Evolutionary conservation across 1,140 invertebrate species (phyloP).

Genomic region (Ips typographus): DNA sequence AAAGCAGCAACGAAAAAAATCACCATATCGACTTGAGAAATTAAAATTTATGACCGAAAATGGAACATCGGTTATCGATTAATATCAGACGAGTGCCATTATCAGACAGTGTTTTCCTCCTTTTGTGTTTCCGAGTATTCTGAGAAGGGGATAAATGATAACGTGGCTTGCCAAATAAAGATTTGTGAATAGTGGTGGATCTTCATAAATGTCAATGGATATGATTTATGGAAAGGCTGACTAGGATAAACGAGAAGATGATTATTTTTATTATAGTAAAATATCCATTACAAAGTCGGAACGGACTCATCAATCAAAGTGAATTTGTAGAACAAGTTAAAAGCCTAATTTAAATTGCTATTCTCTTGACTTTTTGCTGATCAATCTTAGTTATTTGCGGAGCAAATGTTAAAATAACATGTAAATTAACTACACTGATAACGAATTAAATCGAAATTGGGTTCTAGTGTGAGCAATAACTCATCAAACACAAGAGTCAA

Average conservation of each 20-base stretch:
- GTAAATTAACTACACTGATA: too few relatives aligned
- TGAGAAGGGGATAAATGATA: conserved; percentile 30
- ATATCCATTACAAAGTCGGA: conserved; percentile 45
- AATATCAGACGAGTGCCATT: conserved; percentile 11
- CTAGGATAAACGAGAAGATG: conserved; percentile 45
- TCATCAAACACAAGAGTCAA: background rate
- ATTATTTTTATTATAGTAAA: conserved; percentile 47
- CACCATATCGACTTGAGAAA: background rate
- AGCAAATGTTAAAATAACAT: too few relatives aligned
- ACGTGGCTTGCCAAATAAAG: conserved; percentile 40
- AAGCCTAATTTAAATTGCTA: conserved; percentile 31
- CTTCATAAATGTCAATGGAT: conserved; percentile 46
- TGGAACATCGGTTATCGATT: conserved; percentile 6
- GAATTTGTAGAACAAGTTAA: conserved; percentile 32
- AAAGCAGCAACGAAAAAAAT: background rate
- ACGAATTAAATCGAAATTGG: too few relatives aligned
- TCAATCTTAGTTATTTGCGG: background rate
- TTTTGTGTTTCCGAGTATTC: conserved; percentile 34
- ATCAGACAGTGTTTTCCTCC: conserved; percentile 28
- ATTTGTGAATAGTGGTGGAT: conserved; percentile 44
- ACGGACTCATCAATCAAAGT: conserved; percentile 32
- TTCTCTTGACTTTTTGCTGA: background rate
- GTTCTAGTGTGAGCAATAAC: background rate
- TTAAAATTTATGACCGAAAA: conserved; percentile 2
- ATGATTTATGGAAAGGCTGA: conserved; percentile 44